A percentile compares a stretch with the other conserved stretches of the same genome.
phyloP scores from a whole-genome alignment of 1,140 invertebrate genomes.

The Megalonaias nervosa region DNA sequence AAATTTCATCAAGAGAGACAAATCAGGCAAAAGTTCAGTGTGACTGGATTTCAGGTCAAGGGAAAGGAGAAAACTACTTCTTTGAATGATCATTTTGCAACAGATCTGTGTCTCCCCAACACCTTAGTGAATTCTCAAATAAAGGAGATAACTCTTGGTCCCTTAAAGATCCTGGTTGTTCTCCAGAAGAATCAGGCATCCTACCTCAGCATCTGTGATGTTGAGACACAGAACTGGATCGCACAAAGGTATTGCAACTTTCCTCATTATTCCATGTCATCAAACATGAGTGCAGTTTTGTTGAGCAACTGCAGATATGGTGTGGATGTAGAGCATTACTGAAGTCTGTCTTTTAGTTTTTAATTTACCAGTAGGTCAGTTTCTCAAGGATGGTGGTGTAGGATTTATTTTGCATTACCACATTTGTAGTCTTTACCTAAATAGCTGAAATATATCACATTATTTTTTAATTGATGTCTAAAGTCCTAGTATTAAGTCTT shows the following conservation, averaged over 20 bases:
- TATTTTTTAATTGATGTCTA: too few species aligned
- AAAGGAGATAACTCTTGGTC: neutral
- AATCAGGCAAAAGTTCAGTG: neutral
- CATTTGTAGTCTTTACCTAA: too few species aligned
- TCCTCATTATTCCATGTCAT: neutral
- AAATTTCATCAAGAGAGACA: slow-evolving; percentile 17
- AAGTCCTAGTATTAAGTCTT: too few species aligned
- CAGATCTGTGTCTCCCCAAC: neutral
- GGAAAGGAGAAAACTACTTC: neutral
- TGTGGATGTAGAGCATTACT: neutral
- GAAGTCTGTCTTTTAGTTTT: too few species aligned
- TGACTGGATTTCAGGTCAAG: slow-evolving; percentile 7
- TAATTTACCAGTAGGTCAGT: too few species aligned
- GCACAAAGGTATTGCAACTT: slow-evolving; percentile 15
- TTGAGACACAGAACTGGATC: slow-evolving; percentile 4
- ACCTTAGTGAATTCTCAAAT: slow-evolving; percentile 5
- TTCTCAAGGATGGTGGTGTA: too few species aligned
- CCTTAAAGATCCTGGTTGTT: neutral
- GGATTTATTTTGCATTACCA: too few species aligned
- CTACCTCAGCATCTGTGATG: slow-evolving; percentile 22
- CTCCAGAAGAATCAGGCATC: slow-evolving; percentile 19
- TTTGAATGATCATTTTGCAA: neutral
- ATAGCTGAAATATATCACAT: too few species aligned
- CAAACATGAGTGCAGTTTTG: neutral
- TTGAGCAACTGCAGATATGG: too few species aligned